Base-by-base conservation (phyloP, 2,888 invertebrate genomes). In the Eurytoma adleriae region DNA sequence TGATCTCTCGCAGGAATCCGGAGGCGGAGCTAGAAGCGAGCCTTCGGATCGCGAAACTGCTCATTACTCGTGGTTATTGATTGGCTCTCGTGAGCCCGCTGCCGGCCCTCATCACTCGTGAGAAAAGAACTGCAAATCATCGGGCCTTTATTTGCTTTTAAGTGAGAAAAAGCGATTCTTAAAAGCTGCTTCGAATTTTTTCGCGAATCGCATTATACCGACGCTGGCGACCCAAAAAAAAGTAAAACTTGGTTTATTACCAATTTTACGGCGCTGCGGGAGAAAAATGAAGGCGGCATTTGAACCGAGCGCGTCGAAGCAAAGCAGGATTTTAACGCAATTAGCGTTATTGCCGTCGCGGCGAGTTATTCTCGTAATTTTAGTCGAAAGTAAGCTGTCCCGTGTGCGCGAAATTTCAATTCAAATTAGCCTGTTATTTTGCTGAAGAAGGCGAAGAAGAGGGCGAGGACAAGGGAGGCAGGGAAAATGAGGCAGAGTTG, bases 11-110 rank as follows among this genome's bases (percentile, higher is more conserved):
- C 84, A 84, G 82, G 85, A 85, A 85, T 82, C 85, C 84, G 86
- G 86, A 84, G 88, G 88, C 88, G 88, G 88, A 86, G 88, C 86
- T 86, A 73, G 79, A 72, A 83, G 68, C 79, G 81, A 80, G 70
- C 82, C 70, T 84, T 85, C 85, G 85, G 85, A 87, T 88, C 85
- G 84, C 83, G 84, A 87, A 87, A 86, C 89, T 87, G 85, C 86
- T 90, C 86, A 87, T 90, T 89, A 89, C 86, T 87, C 85, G 78
- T 81, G 83, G 87, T 89, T 89, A 89, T 89, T 88, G 89, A 89
- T 89, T 88, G 88, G 85, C 84, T 85, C 87, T 87, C 87, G 88
- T 88, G 88, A 88, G 85, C 84, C 84, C 79, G 81, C 59, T 52
- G 50, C 62, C 59, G 82, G 57, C 10, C 48, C 27, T 30, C 70